Base-by-base conservation (phyloP, 2,888 invertebrate genomes). In the Mycalesis mineus region DNA sequence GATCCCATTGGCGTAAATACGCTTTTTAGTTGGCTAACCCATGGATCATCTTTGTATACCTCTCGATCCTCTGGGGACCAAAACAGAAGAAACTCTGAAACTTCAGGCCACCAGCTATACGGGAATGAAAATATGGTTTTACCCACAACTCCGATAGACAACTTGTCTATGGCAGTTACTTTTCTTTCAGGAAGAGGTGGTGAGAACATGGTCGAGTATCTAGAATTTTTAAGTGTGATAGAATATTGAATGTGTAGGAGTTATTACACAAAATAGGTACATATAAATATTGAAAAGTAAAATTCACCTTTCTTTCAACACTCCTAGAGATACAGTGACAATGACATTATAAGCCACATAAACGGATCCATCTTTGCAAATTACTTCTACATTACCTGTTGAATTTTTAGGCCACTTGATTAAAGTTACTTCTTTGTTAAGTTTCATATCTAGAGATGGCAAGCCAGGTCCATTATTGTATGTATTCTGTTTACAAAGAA, bases 301-400 rank as follows among this genome's bases (percentile, higher is more conserved):
- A 29, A 22, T 22, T 63, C 61, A 86, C 86, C 79, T 79, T 28
- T 90, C 89, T 70, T 95, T 94, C 11, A 95, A 77, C 0, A 93
- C 93, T 0, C 94, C 95, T 0, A 95, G 73, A 0, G 95, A 93
- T 0, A 92, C 84, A 0, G 95, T 95, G 0, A 94, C 81, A 28
- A 95, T 91, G 0, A 93, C 92, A 68, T 92, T 92, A 66, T 92
- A 91, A 0, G 93, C 92, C 15, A 68, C 72, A 63, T 90, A 92
- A 0, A 68, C 62, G 0, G 83, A 70, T 0, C 92, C 92, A 68
- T 93, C 92, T 13, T 72, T 71, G 63, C 91, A 91, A 0, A 69
- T 68, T 0, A 92, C 88, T 17, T 65, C 65, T 0, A 91, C 89
- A 7, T 73, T 68, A 0, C 65, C 61, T 0, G 50, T 37, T 0